phyloP scores from a whole-genome alignment of 2,888 invertebrate genomes.

The Drosophila longiperda region DNA sequence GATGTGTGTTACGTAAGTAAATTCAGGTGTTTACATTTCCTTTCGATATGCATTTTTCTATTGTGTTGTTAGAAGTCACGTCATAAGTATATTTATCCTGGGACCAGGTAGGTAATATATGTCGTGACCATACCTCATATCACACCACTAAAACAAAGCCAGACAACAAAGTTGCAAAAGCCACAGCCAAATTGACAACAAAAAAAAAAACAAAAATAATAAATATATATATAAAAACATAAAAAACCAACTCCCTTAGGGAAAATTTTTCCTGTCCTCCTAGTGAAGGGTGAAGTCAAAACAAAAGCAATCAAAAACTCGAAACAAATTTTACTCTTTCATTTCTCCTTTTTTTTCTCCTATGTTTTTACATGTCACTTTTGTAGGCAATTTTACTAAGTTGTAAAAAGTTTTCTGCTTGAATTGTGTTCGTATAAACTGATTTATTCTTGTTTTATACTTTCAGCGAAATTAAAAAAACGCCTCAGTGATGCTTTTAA shows the following conservation, averaged over 20 bases:
- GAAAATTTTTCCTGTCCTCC: slow-evolving; percentile 47
- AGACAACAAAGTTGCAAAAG: slow-evolving; percentile 50
- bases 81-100: slow-evolving; percentile 22
- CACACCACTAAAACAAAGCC: slow-evolving; percentile 31
- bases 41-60: slow-evolving; percentile 39
- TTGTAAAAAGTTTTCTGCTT: slow-evolving; percentile 39
- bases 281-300: slow-evolving; percentile 28
- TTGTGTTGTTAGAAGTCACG: slow-evolving; percentile 40
- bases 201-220: slow-evolving; percentile 2
- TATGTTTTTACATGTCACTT: slow-evolving; percentile 49
- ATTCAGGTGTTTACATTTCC: slow-evolving; percentile 20
- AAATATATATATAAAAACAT: background rate
- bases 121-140: slow-evolving; percentile 47
- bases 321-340: slow-evolving; percentile 55
- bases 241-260: slow-evolving; percentile 38
- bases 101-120: slow-evolving; percentile 65
- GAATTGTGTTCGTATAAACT: slow-evolving; percentile 44
- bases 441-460: slow-evolving; percentile 69
- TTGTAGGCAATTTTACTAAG: slow-evolving; percentile 60
- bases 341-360: slow-evolving; percentile 37
- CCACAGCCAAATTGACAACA: slow-evolving; percentile 48
- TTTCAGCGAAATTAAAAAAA: slow-evolving; percentile 84
- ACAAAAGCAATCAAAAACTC: slow-evolving; percentile 64
- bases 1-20: slow-evolving; percentile 38
- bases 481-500: slow-evolving; percentile 84